Percentiles rank a stretch among this genome's conserved stretches.
phyloP scores from a whole-genome alignment of 2,888 invertebrate species.

The Elysia crispata region DNA sequence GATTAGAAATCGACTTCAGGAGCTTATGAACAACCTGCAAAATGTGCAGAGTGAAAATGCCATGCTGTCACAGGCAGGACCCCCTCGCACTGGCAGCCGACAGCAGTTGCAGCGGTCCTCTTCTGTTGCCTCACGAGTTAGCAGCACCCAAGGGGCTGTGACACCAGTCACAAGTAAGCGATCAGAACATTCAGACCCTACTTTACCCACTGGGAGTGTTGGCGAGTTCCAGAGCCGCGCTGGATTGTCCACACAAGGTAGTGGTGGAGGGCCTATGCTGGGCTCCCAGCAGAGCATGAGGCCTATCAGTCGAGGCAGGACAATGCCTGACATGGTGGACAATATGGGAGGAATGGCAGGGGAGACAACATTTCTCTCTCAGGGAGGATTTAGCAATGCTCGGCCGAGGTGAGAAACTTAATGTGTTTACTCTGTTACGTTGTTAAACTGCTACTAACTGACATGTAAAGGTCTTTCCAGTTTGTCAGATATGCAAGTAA shows the following conservation, averaged over 20 bases:
- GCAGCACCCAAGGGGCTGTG: slow-evolving; percentile 25
- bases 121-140: slow-evolving; percentile 39
- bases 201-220: background rate
- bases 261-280: background rate
- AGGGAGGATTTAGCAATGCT: background rate
- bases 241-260: background rate
- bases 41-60: slow-evolving; percentile 63
- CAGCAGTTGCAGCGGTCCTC: slow-evolving; percentile 56
- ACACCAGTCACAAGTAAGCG: slow-evolving; percentile 41
- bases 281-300: background rate
- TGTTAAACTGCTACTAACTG: no score
- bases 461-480: no score
- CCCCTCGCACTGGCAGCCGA: slow-evolving; percentile 16
- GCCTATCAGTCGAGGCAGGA: slow-evolving; percentile 14
- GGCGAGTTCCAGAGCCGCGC: background rate
- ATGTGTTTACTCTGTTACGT: no score
- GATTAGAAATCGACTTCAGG: slow-evolving; percentile 66
- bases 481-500: no score
- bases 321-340: background rate
- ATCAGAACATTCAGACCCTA: slow-evolving; percentile 18
- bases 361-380: background rate
- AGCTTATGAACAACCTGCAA: slow-evolving; percentile 65
- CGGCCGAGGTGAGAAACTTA: no score
- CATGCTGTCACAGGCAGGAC: slow-evolving; percentile 54
- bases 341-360: background rate